Conservation (phyloP, 2,797 vertebrate genomes). For the Rhadinocentrus ornatus region DNA sequence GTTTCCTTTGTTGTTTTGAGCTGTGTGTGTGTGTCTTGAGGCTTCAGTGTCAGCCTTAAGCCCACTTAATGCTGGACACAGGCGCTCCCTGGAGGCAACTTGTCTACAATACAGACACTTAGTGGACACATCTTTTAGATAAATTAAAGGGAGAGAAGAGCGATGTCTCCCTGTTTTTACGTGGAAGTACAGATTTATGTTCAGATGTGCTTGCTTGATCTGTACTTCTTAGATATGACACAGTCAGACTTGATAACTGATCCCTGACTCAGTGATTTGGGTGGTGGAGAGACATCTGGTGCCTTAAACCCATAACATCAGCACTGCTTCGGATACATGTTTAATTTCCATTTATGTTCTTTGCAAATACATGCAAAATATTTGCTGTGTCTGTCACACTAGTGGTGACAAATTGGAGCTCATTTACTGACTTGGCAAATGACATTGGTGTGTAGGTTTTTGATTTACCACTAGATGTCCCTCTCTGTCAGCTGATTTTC, state of each 20-base stretch:
- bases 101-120: background rate
- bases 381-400: background rate
- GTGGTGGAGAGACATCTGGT: too few species aligned
- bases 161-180: too few species aligned
- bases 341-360: background rate
- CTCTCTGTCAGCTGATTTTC: conserved; percentile 54
- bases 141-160: background rate
- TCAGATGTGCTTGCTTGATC: too few species aligned
- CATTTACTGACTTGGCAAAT: background rate
- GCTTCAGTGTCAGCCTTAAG: too few species aligned
- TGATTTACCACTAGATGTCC: conserved; percentile 78
- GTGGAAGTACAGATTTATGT: too few species aligned
- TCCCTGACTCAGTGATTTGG: too few species aligned
- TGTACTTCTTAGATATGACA: too few species aligned
- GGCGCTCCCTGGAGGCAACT: conserved; percentile 73
- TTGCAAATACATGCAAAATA: background rate
- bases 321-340: background rate
- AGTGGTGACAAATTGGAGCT: background rate
- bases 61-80: conserved; percentile 14
- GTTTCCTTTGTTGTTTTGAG: too few species aligned
- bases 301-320: background rate
- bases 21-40: too few species aligned
- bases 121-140: background rate
- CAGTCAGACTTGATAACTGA: too few species aligned
- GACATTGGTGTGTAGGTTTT: conserved; percentile 6